A percentile compares a stretch with the other conserved stretches of the same genome.
phyloP scores from a whole-genome alignment of 2,113 vertebrate genomes.

The Planiliza haematocheilus region DNA sequence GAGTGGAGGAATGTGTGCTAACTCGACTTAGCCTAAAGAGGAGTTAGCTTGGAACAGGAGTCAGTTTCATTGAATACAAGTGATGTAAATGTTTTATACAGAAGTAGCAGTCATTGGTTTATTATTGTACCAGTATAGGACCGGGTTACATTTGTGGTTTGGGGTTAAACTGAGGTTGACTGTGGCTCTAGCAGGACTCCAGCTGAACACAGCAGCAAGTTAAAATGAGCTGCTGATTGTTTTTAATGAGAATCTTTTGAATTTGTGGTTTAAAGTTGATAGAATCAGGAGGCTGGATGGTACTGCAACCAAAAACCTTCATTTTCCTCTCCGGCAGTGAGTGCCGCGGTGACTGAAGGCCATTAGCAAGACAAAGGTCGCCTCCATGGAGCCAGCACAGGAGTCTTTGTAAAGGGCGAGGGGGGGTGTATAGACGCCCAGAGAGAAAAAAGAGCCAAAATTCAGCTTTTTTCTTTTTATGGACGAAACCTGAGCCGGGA shows the following conservation, averaged over 20 bases:
- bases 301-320: constrained; percentile 37
- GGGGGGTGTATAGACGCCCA: constrained; percentile 61
- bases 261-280: not conserved
- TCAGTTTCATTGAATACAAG: not conserved
- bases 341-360: constrained; percentile 69
- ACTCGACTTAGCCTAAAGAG: constrained; percentile 23
- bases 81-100: rapidly evolving
- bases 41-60: not conserved
- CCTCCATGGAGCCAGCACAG: constrained; percentile 78
- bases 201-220: constrained; percentile 26
- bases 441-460: constrained; percentile 48
- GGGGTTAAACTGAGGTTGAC: constrained; percentile 15
- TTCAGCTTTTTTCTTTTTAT: constrained; percentile 72
- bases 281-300: constrained; percentile 30
- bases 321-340: constrained; percentile 64
- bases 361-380: constrained; percentile 78
- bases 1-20: constrained; percentile 78
- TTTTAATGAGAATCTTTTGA: not conserved
- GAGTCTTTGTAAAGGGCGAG: constrained; percentile 76
- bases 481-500: constrained; percentile 72
- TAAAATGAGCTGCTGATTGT: constrained; percentile 28
- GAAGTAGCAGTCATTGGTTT: not conserved
- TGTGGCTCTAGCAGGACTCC: constrained; percentile 34
- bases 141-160: not conserved
- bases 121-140: too few relatives aligned